A percentile compares a stretch with the other conserved stretches of the same genome.
Conservation (phyloP, 2,797 vertebrate species). For the Acropternis orthonyx region DNA sequence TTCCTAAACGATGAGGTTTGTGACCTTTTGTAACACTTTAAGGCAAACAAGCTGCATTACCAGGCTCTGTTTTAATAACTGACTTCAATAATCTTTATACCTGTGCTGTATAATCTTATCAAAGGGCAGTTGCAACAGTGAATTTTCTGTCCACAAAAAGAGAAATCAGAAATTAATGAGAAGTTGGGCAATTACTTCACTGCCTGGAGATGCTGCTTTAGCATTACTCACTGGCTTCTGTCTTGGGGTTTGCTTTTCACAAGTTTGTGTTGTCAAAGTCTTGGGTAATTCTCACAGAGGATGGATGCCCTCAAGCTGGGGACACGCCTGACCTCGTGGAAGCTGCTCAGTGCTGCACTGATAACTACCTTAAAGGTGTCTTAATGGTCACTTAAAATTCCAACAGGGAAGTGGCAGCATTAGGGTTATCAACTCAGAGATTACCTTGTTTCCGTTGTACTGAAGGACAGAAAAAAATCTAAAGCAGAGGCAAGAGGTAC, state of each 20-base stretch:
- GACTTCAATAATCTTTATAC: background rate
- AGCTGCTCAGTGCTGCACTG: background rate
- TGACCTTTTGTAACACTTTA: background rate
- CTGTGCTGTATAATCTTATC: background rate
- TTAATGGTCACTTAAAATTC: slow-evolving; percentile 55
- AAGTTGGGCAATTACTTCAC: background rate
- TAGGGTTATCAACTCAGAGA: background rate
- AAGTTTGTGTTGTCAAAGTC: background rate
- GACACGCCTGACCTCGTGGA: background rate
- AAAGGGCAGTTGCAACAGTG: background rate
- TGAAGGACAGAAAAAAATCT: background rate
- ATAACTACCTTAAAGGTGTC: background rate
- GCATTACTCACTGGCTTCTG: background rate
- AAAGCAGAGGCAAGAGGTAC: background rate
- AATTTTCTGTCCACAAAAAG: background rate
- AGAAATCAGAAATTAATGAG: background rate
- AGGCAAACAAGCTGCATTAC: background rate
- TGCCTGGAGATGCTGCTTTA: background rate
- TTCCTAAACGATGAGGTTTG: background rate
- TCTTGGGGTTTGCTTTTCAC: background rate
- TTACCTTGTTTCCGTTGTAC: background rate
- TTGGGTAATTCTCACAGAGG: background rate
- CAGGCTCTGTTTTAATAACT: background rate
- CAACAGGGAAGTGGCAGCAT: background rate
- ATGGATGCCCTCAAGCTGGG: background rate